These are phyloP conservation scores for Pyralis farinalis DNA, from an alignment of 2,888 invertebrate genomes.

Conservation along the genomic window DNA sequence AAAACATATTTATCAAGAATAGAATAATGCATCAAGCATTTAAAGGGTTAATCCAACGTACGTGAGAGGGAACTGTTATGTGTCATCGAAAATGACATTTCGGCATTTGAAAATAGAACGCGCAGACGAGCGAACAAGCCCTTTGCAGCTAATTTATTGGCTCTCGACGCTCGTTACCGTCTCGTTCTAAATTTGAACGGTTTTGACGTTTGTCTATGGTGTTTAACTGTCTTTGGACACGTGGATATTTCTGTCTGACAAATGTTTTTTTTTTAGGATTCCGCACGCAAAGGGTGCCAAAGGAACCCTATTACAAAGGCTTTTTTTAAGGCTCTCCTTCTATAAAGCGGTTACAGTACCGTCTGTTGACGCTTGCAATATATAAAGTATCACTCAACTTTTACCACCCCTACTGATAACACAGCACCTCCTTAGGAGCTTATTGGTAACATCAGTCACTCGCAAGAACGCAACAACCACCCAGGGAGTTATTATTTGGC, in stretches of 20 bases:
- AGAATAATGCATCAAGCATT: background rate
- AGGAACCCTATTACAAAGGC: too few relatives aligned
- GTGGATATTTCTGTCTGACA: constrained; percentile 7
- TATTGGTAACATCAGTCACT: too few relatives aligned
- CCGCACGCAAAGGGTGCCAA: too few relatives aligned
- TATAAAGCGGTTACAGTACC: too few relatives aligned
- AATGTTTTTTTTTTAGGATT: too few relatives aligned
- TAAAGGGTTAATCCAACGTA: constrained; percentile 19
- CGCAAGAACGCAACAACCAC: too few relatives aligned
- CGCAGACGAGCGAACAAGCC: constrained; percentile 14
- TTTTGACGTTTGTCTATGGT: constrained; percentile 10
- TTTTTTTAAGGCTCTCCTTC: too few relatives aligned
- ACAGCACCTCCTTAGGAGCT: too few relatives aligned
- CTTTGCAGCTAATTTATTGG: constrained; percentile 18
- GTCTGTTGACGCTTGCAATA: too few relatives aligned
- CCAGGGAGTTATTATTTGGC: too few relatives aligned
- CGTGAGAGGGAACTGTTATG: constrained; percentile 22
- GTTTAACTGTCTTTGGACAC: constrained; percentile 6
- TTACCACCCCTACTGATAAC: too few relatives aligned
- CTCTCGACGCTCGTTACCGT: constrained; percentile 16
- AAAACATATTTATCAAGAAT: background rate
- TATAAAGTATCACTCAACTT: too few relatives aligned
- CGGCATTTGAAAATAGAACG: constrained; percentile 35
- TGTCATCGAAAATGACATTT: constrained; percentile 31
- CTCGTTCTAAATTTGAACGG: constrained; percentile 18